Conservation (phyloP, 2,113 vertebrate species). For the Ibidorhyncha struthersii region DNA sequence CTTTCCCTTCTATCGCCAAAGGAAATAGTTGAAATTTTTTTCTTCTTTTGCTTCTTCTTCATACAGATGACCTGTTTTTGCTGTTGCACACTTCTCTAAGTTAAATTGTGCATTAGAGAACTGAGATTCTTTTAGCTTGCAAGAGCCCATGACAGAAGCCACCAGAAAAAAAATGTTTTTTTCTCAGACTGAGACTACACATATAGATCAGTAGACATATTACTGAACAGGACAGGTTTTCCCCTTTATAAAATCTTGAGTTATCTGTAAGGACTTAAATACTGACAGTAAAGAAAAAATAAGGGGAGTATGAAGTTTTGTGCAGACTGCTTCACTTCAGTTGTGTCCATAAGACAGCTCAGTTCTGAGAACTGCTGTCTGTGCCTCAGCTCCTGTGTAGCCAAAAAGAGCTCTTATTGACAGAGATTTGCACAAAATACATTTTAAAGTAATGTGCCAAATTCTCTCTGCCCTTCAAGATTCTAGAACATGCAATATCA, state of each 20-base stretch:
- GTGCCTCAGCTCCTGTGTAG: background rate
- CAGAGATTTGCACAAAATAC: background rate
- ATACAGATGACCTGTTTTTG: background rate
- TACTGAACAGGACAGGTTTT: background rate
- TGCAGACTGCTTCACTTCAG: background rate
- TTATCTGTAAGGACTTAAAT: background rate
- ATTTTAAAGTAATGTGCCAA: background rate
- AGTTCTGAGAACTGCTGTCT: background rate
- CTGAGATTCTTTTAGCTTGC: background rate
- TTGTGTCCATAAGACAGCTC: background rate
- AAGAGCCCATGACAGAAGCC: background rate
- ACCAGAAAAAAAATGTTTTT: accelerated
- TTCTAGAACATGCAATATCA: background rate
- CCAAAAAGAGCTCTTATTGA: background rate
- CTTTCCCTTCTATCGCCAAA: background rate
- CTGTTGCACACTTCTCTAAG: background rate
- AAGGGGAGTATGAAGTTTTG: background rate
- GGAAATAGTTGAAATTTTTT: background rate
- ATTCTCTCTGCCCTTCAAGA: background rate
- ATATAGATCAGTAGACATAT: background rate
- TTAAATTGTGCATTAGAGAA: background rate
- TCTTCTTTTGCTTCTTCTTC: background rate
- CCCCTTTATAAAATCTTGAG: background rate
- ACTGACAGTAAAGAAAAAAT: background rate
- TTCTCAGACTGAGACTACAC: background rate